Percentiles rank a stretch among this genome's conserved stretches.
Conservation (phyloP, 2,888 invertebrate species). For the Zygothrica quintamaculata region DNA sequence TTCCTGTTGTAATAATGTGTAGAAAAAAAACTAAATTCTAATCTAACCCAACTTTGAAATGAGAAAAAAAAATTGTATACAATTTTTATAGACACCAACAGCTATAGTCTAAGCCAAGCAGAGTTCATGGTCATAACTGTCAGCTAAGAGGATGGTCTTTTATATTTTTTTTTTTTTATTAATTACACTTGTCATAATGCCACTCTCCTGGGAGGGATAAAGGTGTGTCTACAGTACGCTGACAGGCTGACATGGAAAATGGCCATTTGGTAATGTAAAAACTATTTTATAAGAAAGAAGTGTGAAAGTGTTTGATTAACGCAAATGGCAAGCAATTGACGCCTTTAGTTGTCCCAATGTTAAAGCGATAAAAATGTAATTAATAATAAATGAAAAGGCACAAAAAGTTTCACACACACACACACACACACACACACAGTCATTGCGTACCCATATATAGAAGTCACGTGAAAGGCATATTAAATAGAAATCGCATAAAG, state of each 20-base stretch:
- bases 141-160: constrained; percentile 21
- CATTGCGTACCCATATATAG: constrained; percentile 15
- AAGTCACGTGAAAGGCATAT: constrained; percentile 66
- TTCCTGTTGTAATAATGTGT: constrained; percentile 22
- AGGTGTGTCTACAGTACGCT: too few relatives aligned
- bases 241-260: constrained; percentile 52
- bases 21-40: constrained; percentile 34
- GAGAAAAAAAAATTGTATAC: constrained; percentile 46
- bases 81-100: constrained; percentile 37
- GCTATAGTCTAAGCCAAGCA: constrained; percentile 9
- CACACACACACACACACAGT: constrained; percentile 1
- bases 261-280: constrained; percentile 60
- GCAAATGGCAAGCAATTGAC: constrained; percentile 67
- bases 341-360: constrained; percentile 56
- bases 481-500: constrained; percentile 47
- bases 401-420: too few relatives aligned
- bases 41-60: constrained; percentile 37
- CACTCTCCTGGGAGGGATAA: constrained; percentile 1
- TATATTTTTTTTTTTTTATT: constrained; percentile 68
- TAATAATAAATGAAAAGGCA: constrained; percentile 62
- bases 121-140: constrained; percentile 62
- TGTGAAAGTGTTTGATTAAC: constrained; percentile 66
- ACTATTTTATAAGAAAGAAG: constrained; percentile 38
- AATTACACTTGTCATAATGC: constrained; percentile 37
- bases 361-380: constrained; percentile 70